Evolutionary conservation across 2,797 vertebrate species (phyloP), one percentile per base, ranked within the genome.

Genomic region (Fratercula arctica): DNA sequence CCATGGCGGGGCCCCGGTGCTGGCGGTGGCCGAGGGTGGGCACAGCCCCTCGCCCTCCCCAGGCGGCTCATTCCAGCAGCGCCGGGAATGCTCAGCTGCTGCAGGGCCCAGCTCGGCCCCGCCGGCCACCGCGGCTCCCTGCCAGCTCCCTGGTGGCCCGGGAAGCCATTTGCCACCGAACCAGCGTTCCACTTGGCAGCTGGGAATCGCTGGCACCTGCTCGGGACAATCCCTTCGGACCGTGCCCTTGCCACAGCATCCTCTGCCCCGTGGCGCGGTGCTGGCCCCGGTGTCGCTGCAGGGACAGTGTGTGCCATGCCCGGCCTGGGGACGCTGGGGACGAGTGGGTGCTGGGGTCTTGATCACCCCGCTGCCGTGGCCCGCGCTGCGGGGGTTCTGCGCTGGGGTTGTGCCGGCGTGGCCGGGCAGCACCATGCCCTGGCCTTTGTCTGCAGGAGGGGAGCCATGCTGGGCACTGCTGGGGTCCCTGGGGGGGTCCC

Each of bases 281-380:
- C 33, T 39, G 67, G 31, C 31, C 29, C 26, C 4, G 0, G 18
- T 0, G 3, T 16, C 3, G 0, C 1, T 4, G 26, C 31, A 20
- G 16, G 16, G 35, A 13, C 31, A 17, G 56, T 3, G 1, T 31
- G 29, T 14, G 16, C 63, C 4, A 0, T 41, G 43, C 14, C 35
- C 2, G 2, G 4, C 9, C 23, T 29, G 78, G 73, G 80, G 28
- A 23, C 14, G 4, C 19, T 2, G 33, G 33, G 37, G 12, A 12
- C 2, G 3, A 19, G 41, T 4, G 29, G 35, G 31, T 7, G 13
- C 37, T 7, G 39, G 23, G 46, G 48, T 8, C 13, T 31, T 5
- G 51, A 45, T 56, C 2, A 1, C 41, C 15, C 33, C 6, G 1
- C 6, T 5, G 35, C 35, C 4, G 2, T 9, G 2, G n/a, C 67